Evolutionary conservation across 1,140 invertebrate species (phyloP).

Genomic region (Pantala flavescens): DNA sequence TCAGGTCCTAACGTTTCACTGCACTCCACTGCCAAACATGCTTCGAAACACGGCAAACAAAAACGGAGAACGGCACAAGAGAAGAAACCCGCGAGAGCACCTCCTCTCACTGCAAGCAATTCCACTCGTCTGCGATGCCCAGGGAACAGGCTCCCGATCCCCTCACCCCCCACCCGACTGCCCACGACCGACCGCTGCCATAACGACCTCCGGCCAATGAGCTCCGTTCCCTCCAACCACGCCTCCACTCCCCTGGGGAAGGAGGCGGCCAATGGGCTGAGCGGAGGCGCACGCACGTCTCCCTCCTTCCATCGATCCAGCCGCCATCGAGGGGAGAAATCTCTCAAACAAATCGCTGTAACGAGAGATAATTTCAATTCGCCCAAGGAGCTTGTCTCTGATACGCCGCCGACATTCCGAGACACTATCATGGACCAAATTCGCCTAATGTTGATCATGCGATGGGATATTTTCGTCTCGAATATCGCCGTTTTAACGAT

Average conservation of each 20-base stretch:
- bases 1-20: too few relatives aligned
- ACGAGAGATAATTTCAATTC: too few relatives aligned
- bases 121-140: background rate
- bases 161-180: background rate
- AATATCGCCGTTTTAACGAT: too few relatives aligned
- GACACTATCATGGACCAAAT: too few relatives aligned
- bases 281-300: background rate
- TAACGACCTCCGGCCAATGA: background rate
- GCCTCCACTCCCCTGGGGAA: background rate
- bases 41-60: background rate
- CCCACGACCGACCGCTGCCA: background rate
- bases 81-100: background rate
- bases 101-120: background rate
- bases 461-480: too few relatives aligned
- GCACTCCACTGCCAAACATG: too few relatives aligned
- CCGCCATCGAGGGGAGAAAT: background rate
- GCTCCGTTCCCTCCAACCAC: background rate
- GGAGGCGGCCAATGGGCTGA: too few relatives aligned
- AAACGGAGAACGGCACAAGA: background rate
- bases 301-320: background rate
- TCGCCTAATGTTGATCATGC: too few relatives aligned
- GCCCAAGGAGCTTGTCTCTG: too few relatives aligned
- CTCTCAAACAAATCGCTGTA: background rate
- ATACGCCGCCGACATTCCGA: too few relatives aligned
- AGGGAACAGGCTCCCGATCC: background rate